Conservation (phyloP, 2,797 vertebrate species). For the Brotula barbata region DNA sequence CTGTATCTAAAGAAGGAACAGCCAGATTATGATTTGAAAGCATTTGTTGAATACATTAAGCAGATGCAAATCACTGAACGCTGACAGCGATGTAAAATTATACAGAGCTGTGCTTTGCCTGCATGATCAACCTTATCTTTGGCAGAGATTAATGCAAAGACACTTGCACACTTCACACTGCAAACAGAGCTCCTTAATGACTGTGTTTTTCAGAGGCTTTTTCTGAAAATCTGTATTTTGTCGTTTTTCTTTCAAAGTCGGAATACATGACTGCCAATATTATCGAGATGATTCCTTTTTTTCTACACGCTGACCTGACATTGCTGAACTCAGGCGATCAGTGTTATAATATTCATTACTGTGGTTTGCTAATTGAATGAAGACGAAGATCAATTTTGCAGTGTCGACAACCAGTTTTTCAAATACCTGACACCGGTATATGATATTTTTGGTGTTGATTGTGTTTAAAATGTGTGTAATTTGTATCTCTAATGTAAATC, state of each 20-base stretch:
- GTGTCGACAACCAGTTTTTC: no score
- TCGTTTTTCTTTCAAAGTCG: not conserved
- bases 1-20: slow-evolving; percentile 54
- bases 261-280: not conserved
- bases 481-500: no score
- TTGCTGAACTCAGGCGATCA: no score
- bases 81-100: slow-evolving; percentile 47
- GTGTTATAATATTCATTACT: no score
- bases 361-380: no score
- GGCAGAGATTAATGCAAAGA: slow-evolving; percentile 46
- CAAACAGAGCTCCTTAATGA: slow-evolving; percentile 12
- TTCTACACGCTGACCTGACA: no score
- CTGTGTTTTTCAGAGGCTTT: not conserved
- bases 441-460: no score
- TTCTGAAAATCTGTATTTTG: not conserved
- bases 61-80: slow-evolving; percentile 56
- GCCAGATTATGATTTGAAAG: slow-evolving; percentile 67
- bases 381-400: no score
- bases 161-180: slow-evolving; percentile 30
- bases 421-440: no score
- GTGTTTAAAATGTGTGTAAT: no score
- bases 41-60: slow-evolving; percentile 68
- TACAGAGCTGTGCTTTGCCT: slow-evolving; percentile 23
- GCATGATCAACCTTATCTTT: slow-evolving; percentile 50
- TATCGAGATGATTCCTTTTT: not conserved